Base-by-base conservation (phyloP, 2,113 vertebrate genomes). In the Halcyon malimbica region DNA sequence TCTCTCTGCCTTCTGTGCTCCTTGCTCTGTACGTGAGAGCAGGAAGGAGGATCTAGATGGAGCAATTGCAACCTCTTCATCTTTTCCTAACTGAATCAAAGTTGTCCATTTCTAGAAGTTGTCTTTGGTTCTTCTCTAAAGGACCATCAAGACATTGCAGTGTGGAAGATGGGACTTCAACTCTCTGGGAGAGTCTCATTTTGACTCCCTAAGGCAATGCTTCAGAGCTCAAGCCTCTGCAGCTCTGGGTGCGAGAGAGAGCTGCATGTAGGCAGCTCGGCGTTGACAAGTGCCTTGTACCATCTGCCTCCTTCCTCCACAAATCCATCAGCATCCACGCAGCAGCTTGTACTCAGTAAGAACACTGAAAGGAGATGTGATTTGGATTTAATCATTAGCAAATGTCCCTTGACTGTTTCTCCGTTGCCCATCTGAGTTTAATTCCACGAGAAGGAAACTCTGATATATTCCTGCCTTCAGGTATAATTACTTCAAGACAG, bases 401-500 rank as follows among this genome's bases (percentile, higher is more conserved):
- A 98, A 98, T 98, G 97, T 97, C 86, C 78, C 87, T 96, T 62
- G 73, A 89, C 90, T 95, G 57, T 92, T 96, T 97, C 83, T 96
- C 56, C 89, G 83, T 97, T 93, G 96, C 96, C 98, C 98, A 98
- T 98, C 97, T 98, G 98, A 98, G 90, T 98, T 98, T 97, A 98
- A 98, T 98, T 98, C 97, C 89, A 95, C 83, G 95, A 94, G 94
- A 95, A 97, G 96, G 97, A 97, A 98, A 96, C 95, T 93, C 95
- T 97, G 98, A 97, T 98, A 96, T 97, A 97, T 98, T 97, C 96
- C 95, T 98, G 97, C 97, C 96, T 97, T 98, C 98, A 98, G 98
- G 97, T 98, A 78, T 98, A 98, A 98, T 98, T 98, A 98, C 97
- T 97, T 97, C 97, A 98, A 98, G 98, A 98, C 95, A 97, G 98